phyloP scores from a whole-genome alignment of 1,140 invertebrate species.

The Nylanderia fulva region DNA sequence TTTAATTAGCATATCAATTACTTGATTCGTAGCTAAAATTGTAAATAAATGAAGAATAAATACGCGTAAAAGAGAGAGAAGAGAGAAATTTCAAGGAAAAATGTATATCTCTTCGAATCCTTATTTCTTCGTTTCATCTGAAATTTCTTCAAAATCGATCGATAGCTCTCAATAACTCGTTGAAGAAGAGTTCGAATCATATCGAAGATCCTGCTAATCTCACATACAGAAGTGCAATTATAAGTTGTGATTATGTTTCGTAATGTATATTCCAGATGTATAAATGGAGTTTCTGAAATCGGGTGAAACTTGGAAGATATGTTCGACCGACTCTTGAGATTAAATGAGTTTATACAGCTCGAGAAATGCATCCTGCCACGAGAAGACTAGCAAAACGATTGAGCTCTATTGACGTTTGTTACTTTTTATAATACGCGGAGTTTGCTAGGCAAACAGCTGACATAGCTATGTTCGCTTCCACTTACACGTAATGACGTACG shows the following conservation, averaged over 20 bases:
- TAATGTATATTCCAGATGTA: not conserved
- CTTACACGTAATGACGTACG: not conserved
- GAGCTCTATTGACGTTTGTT: not conserved
- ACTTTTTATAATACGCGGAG: not conserved
- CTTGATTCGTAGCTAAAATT: not conserved
- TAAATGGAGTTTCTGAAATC: conserved; percentile 1
- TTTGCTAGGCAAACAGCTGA: not conserved
- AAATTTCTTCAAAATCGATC: not conserved
- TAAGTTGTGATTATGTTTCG: conserved; percentile 38
- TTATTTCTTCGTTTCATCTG: not conserved
- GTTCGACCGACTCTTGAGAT: not conserved
- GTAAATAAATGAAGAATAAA: not conserved
- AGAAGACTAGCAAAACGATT: not conserved
- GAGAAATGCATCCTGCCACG: not conserved
- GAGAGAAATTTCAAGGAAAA: not conserved
- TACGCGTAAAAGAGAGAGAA: too few relatives aligned
- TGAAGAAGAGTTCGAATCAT: not conserved
- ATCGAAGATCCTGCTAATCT: not conserved
- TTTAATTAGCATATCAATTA: not conserved
- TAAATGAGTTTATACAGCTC: conserved; percentile 34
- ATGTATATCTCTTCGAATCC: not conserved
- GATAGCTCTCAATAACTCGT: not conserved
- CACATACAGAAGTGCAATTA: conserved; percentile 10
- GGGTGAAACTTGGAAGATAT: conserved; percentile 8
- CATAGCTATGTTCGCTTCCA: not conserved